Conservation (phyloP, 1,140 invertebrate genomes). For the Thaumatotibia leucotreta region DNA sequence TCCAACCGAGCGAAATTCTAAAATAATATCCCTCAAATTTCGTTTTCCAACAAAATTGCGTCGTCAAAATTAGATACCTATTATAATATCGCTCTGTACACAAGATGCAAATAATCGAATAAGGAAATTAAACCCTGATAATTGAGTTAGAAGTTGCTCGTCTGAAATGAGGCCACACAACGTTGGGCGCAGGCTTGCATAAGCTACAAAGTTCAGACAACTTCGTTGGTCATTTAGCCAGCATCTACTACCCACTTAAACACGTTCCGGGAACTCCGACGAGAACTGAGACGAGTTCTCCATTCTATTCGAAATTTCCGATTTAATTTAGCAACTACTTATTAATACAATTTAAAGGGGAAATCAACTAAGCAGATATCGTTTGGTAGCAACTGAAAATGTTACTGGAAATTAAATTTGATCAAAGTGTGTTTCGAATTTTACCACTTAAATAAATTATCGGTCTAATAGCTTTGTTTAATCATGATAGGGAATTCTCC, state of each 20-base stretch:
- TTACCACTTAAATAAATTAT: too few relatives aligned
- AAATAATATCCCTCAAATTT: background rate
- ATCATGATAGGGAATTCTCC: too few relatives aligned
- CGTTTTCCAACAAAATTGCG: background rate
- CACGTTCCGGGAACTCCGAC: slow-evolving; percentile 26
- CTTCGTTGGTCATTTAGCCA: slow-evolving; percentile 47
- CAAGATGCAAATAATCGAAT: slow-evolving; percentile 1
- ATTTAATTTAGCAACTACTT: background rate
- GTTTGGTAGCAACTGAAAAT: too few relatives aligned
- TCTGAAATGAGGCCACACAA: slow-evolving; percentile 36
- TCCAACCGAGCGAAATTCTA: background rate
- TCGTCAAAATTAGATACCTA: background rate
- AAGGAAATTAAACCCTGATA: background rate
- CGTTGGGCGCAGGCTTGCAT: slow-evolving; percentile 36
- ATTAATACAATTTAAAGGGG: background rate
- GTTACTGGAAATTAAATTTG: too few relatives aligned
- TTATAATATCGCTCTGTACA: background rate
- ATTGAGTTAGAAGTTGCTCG: slow-evolving; percentile 4
- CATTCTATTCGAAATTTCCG: background rate
- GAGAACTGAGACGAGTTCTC: background rate
- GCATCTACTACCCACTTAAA: slow-evolving; percentile 32
- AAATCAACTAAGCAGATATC: background rate
- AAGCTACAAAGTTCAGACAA: slow-evolving; percentile 46
- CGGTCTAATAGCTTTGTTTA: too few relatives aligned
- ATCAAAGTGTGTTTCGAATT: too few relatives aligned